Conservation (phyloP, 2,888 invertebrate genomes). For the Drosophila atroscutellata region DNA sequence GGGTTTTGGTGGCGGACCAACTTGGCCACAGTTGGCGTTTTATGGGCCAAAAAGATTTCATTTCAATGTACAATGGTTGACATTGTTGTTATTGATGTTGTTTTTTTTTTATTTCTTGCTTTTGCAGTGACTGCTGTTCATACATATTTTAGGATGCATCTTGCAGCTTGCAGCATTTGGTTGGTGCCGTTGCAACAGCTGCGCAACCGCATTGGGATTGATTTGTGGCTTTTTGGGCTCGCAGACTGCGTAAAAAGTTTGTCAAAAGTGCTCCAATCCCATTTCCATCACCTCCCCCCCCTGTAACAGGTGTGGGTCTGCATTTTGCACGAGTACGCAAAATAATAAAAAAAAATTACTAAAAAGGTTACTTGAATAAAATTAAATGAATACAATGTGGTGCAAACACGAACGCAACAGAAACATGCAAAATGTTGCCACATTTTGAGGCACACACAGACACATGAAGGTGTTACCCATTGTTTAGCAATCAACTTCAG, state of each 20-base stretch:
- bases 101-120: not conserved
- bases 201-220: slow-evolving; percentile 84
- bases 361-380: slow-evolving; percentile 14
- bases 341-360: not conserved
- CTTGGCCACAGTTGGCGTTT: slow-evolving; percentile 74
- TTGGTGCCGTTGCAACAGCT: slow-evolving; percentile 72
- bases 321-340: slow-evolving; percentile 44
- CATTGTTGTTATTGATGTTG: slow-evolving; percentile 52
- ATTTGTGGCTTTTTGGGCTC: slow-evolving; percentile 80
- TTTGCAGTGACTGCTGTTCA: slow-evolving; percentile 8
- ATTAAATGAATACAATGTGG: slow-evolving; percentile 52
- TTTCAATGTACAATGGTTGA: slow-evolving; percentile 68
- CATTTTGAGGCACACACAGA: slow-evolving; percentile 7
- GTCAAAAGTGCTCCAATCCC: slow-evolving; percentile 13
- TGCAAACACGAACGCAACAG: slow-evolving; percentile 46
- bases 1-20: slow-evolving; percentile 48
- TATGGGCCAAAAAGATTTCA: slow-evolving; percentile 80
- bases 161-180: slow-evolving; percentile 44
- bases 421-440: slow-evolving; percentile 23
- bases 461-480: not conserved
- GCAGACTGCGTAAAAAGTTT: slow-evolving; percentile 34
- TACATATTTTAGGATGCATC: slow-evolving; percentile 48
- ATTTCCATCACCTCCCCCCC: not conserved
- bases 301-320: slow-evolving; percentile 44
- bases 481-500: not conserved